Percentiles rank a stretch among this genome's conserved stretches.
phyloP scores from a whole-genome alignment of 2,888 invertebrate genomes.

The Creontiades dilutus region DNA sequence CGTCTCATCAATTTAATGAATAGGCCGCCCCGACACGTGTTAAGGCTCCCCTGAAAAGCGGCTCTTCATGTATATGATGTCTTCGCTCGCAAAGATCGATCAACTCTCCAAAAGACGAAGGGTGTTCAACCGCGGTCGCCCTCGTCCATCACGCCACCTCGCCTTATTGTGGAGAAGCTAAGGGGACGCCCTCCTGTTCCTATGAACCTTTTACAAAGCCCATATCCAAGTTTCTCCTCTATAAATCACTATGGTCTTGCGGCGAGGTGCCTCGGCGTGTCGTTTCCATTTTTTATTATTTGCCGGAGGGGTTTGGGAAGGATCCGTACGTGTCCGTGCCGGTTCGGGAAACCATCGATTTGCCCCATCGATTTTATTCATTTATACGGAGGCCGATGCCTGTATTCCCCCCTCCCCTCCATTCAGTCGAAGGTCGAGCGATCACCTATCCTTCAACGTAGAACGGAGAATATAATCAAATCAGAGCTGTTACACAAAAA shows the following conservation, averaged over 20 bases:
- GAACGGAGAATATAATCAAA: no score
- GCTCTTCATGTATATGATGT: conserved; percentile 2
- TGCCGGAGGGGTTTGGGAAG: neutral
- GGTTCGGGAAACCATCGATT: neutral
- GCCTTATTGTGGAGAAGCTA: conserved; percentile 22
- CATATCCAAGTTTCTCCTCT: conserved; percentile 42
- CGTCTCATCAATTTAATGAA: neutral
- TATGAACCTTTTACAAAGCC: conserved; percentile 42
- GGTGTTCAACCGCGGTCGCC: conserved; percentile 15
- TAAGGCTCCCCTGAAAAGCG: neutral
- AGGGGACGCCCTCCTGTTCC: neutral
- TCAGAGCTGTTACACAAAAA: no score
- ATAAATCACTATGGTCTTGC: conserved; percentile 21
- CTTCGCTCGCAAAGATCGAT: conserved; percentile 2
- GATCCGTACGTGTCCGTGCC: conserved; percentile 22
- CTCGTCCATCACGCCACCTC: conserved; percentile 36
- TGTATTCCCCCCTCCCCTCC: neutral
- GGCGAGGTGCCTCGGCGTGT: conserved; percentile 12
- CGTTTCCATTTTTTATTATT: conserved; percentile 36
- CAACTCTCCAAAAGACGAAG: conserved; percentile 11
- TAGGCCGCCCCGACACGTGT: neutral
- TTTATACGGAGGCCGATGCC: neutral
- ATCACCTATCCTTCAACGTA: neutral
- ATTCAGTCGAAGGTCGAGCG: neutral
- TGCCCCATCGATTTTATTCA: neutral